Evolutionary conservation across 1,140 invertebrate genomes (phyloP), one percentile per base, ranked within the genome.

Genomic region (Acyrthosiphon pisum): DNA sequence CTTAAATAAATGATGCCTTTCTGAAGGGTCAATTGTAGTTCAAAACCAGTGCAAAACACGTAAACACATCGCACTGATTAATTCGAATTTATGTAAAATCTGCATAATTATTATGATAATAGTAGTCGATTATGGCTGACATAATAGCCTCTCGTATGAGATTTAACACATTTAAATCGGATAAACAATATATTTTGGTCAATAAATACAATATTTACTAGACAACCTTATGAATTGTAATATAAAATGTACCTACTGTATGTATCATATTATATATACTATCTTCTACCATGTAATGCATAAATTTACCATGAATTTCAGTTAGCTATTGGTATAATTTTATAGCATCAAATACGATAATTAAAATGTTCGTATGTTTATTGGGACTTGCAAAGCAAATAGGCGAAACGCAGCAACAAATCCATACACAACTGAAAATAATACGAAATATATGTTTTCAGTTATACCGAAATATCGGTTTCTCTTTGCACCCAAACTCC

Each of bases 101-200:
- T 23, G 8, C 23, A 50, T 48, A 35, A 88, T 88, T 88, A 50
- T 88, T 88, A 50, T 88, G 46, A 88, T 88, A 88, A 88, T 88
- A 50, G 23, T 50, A 88, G 6, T 50, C 20, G 2, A 35, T 46
- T 88, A 88, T 48, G 30, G 46, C 26, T 20, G 46, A 50, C 18
- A 50, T 50, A 87, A 87, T 48, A 46, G 46, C 44, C 26, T 87
- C n/a, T 2, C 6, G 46, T 87, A 1, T 35, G 44, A 50, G 46
- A 30, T 87, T 87, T 50, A 35, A 23, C 48, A 53, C 18, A 50
- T 88, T 88, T 88, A n/a, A 88, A 88, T 88, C n/a, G 8, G 22
- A 50, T 50, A 88, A 50, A 50, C 87, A 88, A 50, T 50, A 50
- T 35, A n/a, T 53, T 88, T 88, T 50, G 30, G n/a, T 53, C 35